These are phyloP conservation scores for Holothuria scabra DNA, from an alignment of 53 echinoderm and acorn worm genomes.

Conservation along the genomic window DNA sequence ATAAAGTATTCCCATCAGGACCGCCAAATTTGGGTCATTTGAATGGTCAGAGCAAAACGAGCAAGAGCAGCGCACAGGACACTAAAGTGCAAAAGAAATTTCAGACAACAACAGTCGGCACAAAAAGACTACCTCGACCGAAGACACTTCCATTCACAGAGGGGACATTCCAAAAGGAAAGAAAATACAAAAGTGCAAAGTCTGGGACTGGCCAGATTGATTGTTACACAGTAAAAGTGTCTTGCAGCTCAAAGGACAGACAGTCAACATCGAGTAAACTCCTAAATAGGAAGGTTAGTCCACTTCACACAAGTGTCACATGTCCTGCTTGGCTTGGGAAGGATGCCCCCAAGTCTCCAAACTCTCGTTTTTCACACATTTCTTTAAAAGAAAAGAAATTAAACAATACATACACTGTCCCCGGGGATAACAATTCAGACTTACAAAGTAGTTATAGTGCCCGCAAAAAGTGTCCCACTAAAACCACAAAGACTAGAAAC, in stretches of 20 bases:
- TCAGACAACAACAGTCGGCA: conserved; percentile 58
- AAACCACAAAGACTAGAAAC: neutral
- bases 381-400: conserved; percentile 21
- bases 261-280: conserved; percentile 79
- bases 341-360: conserved; percentile 30
- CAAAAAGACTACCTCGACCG: conserved; percentile 79
- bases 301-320: conserved; percentile 77
- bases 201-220: neutral
- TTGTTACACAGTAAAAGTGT: conserved; percentile 21
- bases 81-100: conserved; percentile 31
- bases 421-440: conserved; percentile 59
- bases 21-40: conserved; percentile 56
- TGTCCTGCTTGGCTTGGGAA: conserved; percentile 87
- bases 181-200: neutral
- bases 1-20: conserved; percentile 83
- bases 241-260: conserved; percentile 1
- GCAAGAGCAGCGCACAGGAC: conserved; percentile 53
- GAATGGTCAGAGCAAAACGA: conserved; percentile 33
- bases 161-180: conserved; percentile 51
- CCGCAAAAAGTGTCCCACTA: conserved; percentile 16
- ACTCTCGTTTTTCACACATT: conserved; percentile 20
- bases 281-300: conserved; percentile 86
- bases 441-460: conserved; percentile 39
- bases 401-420: conserved; percentile 57
- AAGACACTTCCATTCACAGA: conserved; percentile 84